A percentile compares a stretch with the other conserved stretches of the same genome.
Conservation (phyloP, 2,797 vertebrate species). For the Eulemur albifrons region DNA sequence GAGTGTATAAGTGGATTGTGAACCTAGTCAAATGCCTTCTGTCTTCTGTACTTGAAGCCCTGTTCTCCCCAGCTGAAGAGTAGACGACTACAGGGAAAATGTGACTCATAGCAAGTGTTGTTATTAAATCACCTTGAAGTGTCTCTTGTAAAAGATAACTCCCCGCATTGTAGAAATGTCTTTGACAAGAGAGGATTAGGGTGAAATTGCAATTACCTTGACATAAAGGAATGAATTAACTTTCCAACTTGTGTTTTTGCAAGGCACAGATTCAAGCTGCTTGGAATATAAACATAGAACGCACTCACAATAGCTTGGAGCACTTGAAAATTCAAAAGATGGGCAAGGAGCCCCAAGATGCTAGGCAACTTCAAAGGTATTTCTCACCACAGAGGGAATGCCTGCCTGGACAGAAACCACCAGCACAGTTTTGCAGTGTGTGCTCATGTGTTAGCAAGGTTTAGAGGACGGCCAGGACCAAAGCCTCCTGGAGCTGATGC, state of each 20-base stretch:
- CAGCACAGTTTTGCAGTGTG: background rate
- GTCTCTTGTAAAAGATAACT: slow-evolving; percentile 79
- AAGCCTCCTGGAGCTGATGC: background rate
- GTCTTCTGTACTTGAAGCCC: slow-evolving; percentile 68
- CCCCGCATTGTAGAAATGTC: slow-evolving; percentile 70
- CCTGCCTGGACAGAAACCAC: slow-evolving; percentile 56
- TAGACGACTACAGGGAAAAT: slow-evolving; percentile 65
- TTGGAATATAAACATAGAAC: slow-evolving; percentile 74
- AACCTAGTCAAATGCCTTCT: slow-evolving; percentile 67
- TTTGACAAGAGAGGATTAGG: slow-evolving; percentile 78
- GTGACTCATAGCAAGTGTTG: slow-evolving; percentile 75
- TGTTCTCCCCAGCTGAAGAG: slow-evolving; percentile 58
- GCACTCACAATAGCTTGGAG: slow-evolving; percentile 63
- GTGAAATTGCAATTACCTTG: slow-evolving; percentile 78
- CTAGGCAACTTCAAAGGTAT: slow-evolving; percentile 51
- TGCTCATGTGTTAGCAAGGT: background rate
- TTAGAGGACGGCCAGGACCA: background rate
- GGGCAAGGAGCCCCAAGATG: slow-evolving; percentile 65
- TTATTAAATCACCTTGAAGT: slow-evolving; percentile 81
- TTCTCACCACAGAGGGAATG: slow-evolving; percentile 10
- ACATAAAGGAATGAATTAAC: slow-evolving; percentile 80
- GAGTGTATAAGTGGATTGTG: slow-evolving; percentile 57
- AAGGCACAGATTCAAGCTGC: slow-evolving; percentile 60
- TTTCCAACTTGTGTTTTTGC: slow-evolving; percentile 77
- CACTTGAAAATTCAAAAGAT: slow-evolving; percentile 77